Base-by-base conservation (phyloP, 2,113 vertebrate species). In the Otus sunia region DNA sequence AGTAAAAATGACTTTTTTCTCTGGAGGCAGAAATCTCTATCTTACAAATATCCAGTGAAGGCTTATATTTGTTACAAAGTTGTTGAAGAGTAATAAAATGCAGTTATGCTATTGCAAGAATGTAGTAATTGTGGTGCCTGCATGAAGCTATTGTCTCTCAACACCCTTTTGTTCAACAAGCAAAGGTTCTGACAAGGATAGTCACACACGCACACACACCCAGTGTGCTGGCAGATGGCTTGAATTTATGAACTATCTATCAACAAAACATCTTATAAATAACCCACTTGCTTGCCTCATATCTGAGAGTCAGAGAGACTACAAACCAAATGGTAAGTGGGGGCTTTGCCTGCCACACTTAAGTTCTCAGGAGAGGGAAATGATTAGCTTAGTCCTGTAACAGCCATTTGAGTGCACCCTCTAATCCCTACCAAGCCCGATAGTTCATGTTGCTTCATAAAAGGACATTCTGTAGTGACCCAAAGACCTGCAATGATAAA, bases 41-140 rank as follows among this genome's bases (percentile, higher is more conserved):
- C 21, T 55, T 72, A 43, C 16, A 85, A 78, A 86, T 89, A 53
- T 53, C 13, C 41, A 37, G 2, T 53, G 32, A 67, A 76, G 45
- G 20, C 2, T 80, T 68, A 5, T 68, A 64, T 53, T 52, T 80
- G 22, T 60, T 76, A 75, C 14, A 71, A 86, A n/a, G 6, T 64
- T 47, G 52, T 7, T 82, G 43, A 47, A 62, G 11, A 43, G 8
- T 66, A 62, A 78, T 49, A 56, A 84, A 89, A 80, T 62, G 11
- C 5, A 53, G 15, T 58, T 85, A 17, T 15, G 9, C 11, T 88
- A 56, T 49, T 6, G 2, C 14, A 34, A 80, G 10, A 22, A 69
- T 30, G 3, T 19, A 5, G 1, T 10, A 30, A 71, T 71, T 7
- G 0, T 47, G 10, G 19, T 62, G 23, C 3, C 19, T 66, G 8